phyloP scores from a whole-genome alignment of 1,140 invertebrate species.

The Tyrophagus putrescentiae region DNA sequence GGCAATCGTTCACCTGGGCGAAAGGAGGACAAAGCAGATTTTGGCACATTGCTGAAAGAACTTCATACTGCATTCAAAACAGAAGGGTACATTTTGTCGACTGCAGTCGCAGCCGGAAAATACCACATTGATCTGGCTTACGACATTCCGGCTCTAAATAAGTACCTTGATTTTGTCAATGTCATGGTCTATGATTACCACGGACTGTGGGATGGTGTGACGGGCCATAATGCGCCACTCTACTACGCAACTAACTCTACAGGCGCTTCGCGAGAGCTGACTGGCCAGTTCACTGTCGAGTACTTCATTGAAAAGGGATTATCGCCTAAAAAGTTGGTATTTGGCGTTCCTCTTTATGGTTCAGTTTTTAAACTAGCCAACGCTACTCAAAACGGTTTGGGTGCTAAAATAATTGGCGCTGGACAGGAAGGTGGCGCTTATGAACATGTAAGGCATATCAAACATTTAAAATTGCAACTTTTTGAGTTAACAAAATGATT shows the following conservation, averaged over 20 bases:
- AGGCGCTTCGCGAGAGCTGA: slow-evolving; percentile 57
- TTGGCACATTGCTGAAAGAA: slow-evolving; percentile 11
- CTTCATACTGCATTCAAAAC: slow-evolving; percentile 35
- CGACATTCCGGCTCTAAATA: slow-evolving; percentile 36
- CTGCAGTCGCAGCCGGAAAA: slow-evolving; percentile 42
- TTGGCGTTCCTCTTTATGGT: slow-evolving; percentile 47
- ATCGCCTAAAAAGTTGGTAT: slow-evolving; percentile 46
- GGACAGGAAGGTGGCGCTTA: slow-evolving; percentile 49
- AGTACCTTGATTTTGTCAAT: slow-evolving; percentile 56
- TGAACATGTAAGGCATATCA: slow-evolving; percentile 31
- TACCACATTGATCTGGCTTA: slow-evolving; percentile 49
- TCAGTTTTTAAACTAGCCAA: slow-evolving; percentile 48
- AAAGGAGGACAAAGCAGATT: slow-evolving; percentile 27
- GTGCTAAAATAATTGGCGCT: slow-evolving; percentile 65
- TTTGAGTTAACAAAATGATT: too few relatives aligned
- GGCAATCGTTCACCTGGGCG: too few relatives aligned
- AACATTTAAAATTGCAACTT: too few relatives aligned
- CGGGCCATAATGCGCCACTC: slow-evolving; percentile 31
- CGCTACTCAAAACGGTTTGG: slow-evolving; percentile 60
- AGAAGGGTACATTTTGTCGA: slow-evolving; percentile 35
- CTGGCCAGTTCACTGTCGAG: slow-evolving; percentile 75
- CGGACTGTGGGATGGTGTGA: slow-evolving; percentile 57
- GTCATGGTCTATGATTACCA: slow-evolving; percentile 83
- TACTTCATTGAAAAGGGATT: slow-evolving; percentile 59
- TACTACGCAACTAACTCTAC: slow-evolving; percentile 64